A percentile compares a stretch with the other conserved stretches of the same genome.
Conservation (phyloP, 2,797 vertebrate species). For the Potorous gilbertii region DNA sequence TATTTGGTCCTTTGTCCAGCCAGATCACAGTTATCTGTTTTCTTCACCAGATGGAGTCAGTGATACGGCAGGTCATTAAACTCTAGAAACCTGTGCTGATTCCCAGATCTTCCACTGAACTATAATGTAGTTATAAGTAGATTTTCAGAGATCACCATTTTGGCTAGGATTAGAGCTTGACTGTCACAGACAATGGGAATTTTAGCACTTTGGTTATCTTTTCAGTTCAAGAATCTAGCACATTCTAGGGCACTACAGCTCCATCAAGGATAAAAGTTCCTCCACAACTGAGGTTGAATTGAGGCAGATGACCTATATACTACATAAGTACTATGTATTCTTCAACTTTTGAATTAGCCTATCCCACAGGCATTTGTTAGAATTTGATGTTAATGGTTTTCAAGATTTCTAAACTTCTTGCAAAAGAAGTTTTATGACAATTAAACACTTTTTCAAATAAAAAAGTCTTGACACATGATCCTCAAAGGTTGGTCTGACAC, state of each 20-base stretch:
- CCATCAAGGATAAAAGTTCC: no score
- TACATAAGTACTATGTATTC: background rate
- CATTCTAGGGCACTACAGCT: no score
- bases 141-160: background rate
- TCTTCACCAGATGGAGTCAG: background rate
- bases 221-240: background rate
- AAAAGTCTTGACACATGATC: background rate
- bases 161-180: rapidly evolving
- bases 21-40: background rate
- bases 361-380: background rate
- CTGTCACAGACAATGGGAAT: rapidly evolving
- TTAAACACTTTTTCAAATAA: background rate
- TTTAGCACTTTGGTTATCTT: rapidly evolving
- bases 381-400: background rate
- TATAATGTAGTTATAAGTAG: background rate
- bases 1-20: rapidly evolving
- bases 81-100: background rate
- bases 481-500: background rate
- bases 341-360: background rate
- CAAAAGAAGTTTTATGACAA: background rate
- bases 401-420: background rate
- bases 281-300: rapidly evolving
- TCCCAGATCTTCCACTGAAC: background rate
- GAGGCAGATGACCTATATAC: background rate
- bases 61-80: background rate